These are phyloP conservation scores for Hirtodrosophila histrioides DNA, from an alignment of 2,888 invertebrate genomes.

Conservation along the genomic window DNA sequence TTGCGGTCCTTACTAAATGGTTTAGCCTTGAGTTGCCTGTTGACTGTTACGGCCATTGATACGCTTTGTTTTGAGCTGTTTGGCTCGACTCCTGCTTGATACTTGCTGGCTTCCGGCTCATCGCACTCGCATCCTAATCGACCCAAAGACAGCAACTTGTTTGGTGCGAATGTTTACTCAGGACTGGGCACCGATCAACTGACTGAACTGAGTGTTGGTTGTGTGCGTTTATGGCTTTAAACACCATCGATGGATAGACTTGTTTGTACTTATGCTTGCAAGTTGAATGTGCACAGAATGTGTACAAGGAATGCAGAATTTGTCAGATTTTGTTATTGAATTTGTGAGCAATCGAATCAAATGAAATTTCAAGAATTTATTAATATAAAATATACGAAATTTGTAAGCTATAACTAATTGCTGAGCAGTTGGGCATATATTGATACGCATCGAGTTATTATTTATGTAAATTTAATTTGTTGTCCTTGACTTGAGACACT, in stretches of 20 bases:
- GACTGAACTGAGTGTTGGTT: conserved; percentile 11
- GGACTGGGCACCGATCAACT: conserved; percentile 16
- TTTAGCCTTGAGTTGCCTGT: conserved; percentile 27
- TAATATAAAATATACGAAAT: not conserved
- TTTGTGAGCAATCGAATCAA: not conserved
- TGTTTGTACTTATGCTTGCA: conserved; percentile 4
- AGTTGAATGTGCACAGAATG: conserved; percentile 3
- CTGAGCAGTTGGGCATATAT: not conserved
- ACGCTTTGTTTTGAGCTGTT: conserved; percentile 33
- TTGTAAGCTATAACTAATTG: not conserved
- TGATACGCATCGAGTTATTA: not conserved
- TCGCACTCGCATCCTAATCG: conserved; percentile 32
- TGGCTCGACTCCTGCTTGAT: conserved; percentile 2
- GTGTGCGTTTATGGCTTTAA: not conserved
- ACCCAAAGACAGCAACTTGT: conserved; percentile 12
- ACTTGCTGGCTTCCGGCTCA: conserved; percentile 25
- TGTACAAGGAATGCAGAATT: not conserved
- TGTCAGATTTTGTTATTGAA: not conserved
- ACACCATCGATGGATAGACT: conserved; percentile 10
- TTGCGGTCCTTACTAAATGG: conserved; percentile 29
- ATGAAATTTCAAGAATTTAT: not conserved
- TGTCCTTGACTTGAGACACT: no score
- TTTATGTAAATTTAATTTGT: no score
- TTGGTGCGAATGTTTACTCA: conserved; percentile 18
- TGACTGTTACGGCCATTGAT: conserved; percentile 32